Conservation (phyloP, 2,888 invertebrate genomes). For the Pseudeuparius sepicola region DNA sequence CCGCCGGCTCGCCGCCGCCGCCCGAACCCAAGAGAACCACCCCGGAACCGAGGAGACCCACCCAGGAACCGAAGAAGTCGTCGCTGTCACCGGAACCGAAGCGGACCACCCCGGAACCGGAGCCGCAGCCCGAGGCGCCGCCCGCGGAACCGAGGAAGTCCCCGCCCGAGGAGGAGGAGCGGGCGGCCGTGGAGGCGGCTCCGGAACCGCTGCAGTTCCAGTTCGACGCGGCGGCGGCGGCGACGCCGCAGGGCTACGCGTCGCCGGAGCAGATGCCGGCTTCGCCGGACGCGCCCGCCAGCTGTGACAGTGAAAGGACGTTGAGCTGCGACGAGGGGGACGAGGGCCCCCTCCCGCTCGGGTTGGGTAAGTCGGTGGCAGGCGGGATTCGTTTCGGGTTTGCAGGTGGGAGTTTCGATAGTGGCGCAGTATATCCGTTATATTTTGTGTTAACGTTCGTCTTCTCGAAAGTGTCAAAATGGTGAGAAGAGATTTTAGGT, state of each 20-base stretch:
- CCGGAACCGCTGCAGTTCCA: conserved; percentile 1
- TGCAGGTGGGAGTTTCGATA: no score
- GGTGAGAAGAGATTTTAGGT: no score
- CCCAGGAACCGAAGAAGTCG: conserved; percentile 13
- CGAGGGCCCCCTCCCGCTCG: no score
- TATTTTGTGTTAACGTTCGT: no score
- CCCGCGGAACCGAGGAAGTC: conserved; percentile 11
- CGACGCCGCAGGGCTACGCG: conserved; percentile 2
- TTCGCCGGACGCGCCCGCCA: no score
- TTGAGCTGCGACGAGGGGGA: conserved; percentile 12
- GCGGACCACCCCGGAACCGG: conserved; percentile 4
- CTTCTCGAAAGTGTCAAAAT: no score
- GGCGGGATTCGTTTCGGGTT: no score
- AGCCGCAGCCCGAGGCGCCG: not conserved
- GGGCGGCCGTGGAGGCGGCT: no score
- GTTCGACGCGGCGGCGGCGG: not conserved
- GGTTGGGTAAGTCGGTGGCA: no score
- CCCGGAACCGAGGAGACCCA: conserved; percentile 1
- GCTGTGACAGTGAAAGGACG: conserved; percentile 3
- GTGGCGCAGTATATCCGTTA: no score
- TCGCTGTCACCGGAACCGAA: conserved; percentile 5
- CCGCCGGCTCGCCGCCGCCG: not conserved
- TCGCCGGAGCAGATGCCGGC: conserved; percentile 10
- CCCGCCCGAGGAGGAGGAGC: not conserved
- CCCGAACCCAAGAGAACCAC: not conserved